Percentiles rank a stretch among this genome's conserved stretches.
phyloP scores from a whole-genome alignment of 1,140 invertebrate genomes.

The Macrotrachela quadricornifera region DNA sequence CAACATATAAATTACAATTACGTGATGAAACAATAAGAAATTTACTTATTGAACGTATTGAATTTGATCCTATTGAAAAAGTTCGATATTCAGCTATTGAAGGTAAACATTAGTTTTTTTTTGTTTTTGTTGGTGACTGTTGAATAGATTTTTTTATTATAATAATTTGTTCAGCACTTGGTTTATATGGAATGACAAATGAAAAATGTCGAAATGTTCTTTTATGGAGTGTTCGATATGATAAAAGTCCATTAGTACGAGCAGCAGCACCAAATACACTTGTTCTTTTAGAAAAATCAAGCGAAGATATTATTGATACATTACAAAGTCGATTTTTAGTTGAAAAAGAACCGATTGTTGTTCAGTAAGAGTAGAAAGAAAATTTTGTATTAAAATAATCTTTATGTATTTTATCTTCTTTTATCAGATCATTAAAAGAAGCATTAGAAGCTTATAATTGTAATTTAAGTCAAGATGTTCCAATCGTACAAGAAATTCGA shows the following conservation, averaged over 20 bases:
- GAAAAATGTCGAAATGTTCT: constrained; percentile 18
- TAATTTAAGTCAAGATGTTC: constrained; percentile 23
- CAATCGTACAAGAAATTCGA: constrained; percentile 27
- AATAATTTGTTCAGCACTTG: constrained; percentile 18
- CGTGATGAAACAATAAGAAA: constrained; percentile 19
- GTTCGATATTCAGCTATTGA: constrained; percentile 28
- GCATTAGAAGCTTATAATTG: constrained; percentile 20
- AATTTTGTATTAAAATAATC: background rate
- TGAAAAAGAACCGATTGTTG: constrained; percentile 10
- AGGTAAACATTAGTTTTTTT: constrained; percentile 14
- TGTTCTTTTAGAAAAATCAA: constrained; percentile 13
- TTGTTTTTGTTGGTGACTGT: no score
- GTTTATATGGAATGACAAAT: constrained; percentile 18
- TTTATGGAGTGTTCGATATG: constrained; percentile 27
- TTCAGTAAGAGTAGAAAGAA: background rate
- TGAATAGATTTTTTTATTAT: background rate
- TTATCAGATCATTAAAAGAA: constrained; percentile 19
- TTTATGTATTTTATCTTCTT: background rate
- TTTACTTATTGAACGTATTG: constrained; percentile 21
- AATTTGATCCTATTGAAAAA: constrained; percentile 28
- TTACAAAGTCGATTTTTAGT: constrained; percentile 25
- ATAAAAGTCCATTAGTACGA: constrained; percentile 21
- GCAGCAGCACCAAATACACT: constrained; percentile 22
- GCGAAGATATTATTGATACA: constrained; percentile 18
- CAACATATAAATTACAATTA: constrained; percentile 20